Evolutionary conservation across 2,888 invertebrate genomes (phyloP).

Genomic region (Strigamia maritima): DNA sequence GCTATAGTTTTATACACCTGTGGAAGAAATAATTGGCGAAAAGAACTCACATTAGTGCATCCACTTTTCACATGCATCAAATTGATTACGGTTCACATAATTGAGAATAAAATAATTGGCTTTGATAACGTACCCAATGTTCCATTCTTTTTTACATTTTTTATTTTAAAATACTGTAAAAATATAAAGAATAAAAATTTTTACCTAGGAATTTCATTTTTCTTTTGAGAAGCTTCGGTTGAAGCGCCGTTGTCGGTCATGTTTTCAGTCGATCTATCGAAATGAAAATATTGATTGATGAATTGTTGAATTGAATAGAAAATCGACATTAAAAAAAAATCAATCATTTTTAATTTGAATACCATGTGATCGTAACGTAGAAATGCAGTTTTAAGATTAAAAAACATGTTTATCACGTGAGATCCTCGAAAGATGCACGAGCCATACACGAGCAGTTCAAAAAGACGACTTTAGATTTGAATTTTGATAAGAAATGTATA

Average conservation of each 20-base stretch:
- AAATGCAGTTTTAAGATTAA: neutral
- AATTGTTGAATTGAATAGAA: neutral
- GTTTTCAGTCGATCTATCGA: neutral
- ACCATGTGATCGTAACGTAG: neutral
- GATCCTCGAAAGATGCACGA: neutral
- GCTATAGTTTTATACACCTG: too few species aligned
- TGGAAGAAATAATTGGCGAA: neutral
- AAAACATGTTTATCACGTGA: conserved; percentile 22
- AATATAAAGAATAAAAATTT: neutral
- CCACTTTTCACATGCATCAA: neutral
- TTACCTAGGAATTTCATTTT: neutral
- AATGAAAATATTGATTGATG: neutral
- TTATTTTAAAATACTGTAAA: neutral
- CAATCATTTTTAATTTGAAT: neutral
- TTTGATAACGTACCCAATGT: too few species aligned
- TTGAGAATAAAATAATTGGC: neutral
- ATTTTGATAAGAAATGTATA: too few species aligned
- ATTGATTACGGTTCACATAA: neutral
- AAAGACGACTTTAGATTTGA: too few species aligned
- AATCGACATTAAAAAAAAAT: neutral
- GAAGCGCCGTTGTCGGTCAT: conserved; percentile 15
- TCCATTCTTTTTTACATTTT: too few species aligned
- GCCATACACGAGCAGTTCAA: neutral
- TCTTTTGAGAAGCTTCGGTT: neutral
- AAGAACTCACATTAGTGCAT: neutral